phyloP scores from a whole-genome alignment of 2,888 invertebrate genomes.

The Scrobipalpa costella region DNA sequence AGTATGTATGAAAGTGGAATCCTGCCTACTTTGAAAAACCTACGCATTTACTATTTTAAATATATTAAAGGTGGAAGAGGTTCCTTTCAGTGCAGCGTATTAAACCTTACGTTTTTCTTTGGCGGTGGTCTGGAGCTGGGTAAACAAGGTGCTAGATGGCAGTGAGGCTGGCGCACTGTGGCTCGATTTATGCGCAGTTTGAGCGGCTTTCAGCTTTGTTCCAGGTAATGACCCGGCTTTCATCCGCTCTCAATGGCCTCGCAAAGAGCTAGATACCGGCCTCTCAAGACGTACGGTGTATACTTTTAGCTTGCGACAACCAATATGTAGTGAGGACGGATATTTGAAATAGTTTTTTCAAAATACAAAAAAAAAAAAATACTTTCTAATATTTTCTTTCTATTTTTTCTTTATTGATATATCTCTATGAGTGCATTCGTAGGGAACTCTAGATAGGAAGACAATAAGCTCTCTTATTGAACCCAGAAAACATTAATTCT shows the following conservation, averaged over 20 bases:
- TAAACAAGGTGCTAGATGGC: slow-evolving; percentile 59
- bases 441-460: no score
- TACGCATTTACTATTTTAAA: slow-evolving; percentile 34
- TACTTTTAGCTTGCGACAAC: slow-evolving; percentile 15
- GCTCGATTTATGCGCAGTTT: slow-evolving; percentile 77
- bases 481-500: no score
- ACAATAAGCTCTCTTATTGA: neutral
- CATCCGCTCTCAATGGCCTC: slow-evolving; percentile 73
- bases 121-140: slow-evolving; percentile 65
- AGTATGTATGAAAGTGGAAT: neutral
- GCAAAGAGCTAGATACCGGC: slow-evolving; percentile 66
- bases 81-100: slow-evolving; percentile 58
- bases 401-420: neutral
- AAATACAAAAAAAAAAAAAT: no score
- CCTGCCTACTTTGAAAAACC: neutral
- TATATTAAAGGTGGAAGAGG: slow-evolving; percentile 55
- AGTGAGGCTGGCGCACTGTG: slow-evolving; percentile 30
- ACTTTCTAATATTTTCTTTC: neutral
- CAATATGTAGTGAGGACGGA: slow-evolving; percentile 17
- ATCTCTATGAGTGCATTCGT: no score
- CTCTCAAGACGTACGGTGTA: slow-evolving; percentile 43
- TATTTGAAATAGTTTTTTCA: slow-evolving; percentile 2
- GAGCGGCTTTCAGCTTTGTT: slow-evolving; percentile 77
- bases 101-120: slow-evolving; percentile 75
- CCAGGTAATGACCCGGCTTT: slow-evolving; percentile 80